These are phyloP conservation scores for Nasonia giraulti DNA, from an alignment of 1,140 invertebrate genomes.

Conservation along the genomic window DNA sequence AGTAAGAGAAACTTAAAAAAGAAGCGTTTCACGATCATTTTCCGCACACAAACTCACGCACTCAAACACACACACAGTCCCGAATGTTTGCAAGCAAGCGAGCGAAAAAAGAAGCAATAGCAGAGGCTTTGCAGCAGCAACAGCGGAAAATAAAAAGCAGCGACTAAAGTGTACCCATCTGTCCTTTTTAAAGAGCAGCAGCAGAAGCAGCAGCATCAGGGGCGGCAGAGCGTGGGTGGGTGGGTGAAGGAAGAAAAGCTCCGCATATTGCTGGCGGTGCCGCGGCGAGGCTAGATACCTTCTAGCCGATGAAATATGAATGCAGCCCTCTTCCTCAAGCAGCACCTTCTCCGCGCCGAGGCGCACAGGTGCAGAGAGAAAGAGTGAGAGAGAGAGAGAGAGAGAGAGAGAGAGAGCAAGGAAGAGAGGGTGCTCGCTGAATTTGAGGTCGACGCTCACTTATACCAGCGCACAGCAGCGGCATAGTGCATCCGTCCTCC, in stretches of 20 bases:
- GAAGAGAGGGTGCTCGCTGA: slow-evolving; percentile 12
- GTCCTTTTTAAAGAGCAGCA: slow-evolving; percentile 42
- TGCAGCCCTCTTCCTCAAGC: slow-evolving; percentile 15
- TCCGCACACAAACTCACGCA: background rate
- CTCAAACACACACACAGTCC: background rate
- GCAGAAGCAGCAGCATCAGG: background rate
- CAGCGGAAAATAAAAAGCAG: background rate
- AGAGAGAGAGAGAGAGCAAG: background rate
- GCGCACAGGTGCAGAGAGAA: slow-evolving; percentile 22
- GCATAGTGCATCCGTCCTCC: slow-evolving; percentile 34
- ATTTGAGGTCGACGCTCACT: slow-evolving; percentile 43
- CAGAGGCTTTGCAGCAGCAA: background rate
- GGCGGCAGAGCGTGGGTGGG: background rate
- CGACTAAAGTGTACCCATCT: slow-evolving; percentile 40
- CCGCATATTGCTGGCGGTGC: slow-evolving; percentile 25
- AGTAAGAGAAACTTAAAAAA: background rate
- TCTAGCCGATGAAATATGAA: slow-evolving; percentile 49
- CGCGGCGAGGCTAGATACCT: slow-evolving; percentile 22
- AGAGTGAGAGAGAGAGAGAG: background rate
- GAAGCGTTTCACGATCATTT: slow-evolving; percentile 24
- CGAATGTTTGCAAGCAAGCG: background rate
- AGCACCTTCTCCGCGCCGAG: background rate
- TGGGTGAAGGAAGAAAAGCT: slow-evolving; percentile 20
- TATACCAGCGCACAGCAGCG: slow-evolving; percentile 12
- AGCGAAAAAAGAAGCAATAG: background rate